These are phyloP conservation scores for Ceraclea dissimilis DNA, from an alignment of 2,888 invertebrate genomes.

Conservation along the genomic window DNA sequence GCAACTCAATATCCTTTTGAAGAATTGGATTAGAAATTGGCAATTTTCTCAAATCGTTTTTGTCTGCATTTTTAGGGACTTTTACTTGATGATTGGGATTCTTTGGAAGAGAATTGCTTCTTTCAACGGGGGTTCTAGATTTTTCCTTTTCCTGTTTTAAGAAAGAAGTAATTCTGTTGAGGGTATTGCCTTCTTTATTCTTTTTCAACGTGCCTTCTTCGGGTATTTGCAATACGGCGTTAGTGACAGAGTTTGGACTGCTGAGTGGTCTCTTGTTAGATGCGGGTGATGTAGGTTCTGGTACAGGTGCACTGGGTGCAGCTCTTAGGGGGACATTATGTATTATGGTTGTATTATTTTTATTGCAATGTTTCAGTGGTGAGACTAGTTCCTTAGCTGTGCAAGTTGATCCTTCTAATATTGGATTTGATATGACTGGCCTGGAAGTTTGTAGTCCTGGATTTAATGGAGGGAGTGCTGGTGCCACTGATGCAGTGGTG, in stretches of 20 bases:
- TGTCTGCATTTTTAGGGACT: constrained; percentile 59
- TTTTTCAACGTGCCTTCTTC: constrained; percentile 46
- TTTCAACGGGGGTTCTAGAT: constrained; percentile 43
- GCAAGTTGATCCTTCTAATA: constrained; percentile 73
- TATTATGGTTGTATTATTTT: constrained; percentile 48
- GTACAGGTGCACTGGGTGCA: constrained; percentile 45
- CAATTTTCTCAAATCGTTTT: constrained; percentile 62
- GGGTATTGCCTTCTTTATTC: constrained; percentile 49
- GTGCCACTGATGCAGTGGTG: constrained; percentile 36
- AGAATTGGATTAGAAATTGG: constrained; percentile 81
- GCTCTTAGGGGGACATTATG: constrained; percentile 47
- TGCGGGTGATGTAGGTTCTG: constrained; percentile 33
- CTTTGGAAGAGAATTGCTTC: constrained; percentile 53
- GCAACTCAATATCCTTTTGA: constrained; percentile 57
- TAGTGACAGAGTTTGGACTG: constrained; percentile 31
- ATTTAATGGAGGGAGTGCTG: constrained; percentile 58
- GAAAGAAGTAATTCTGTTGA: constrained; percentile 71
- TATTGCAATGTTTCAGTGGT: constrained; percentile 44
- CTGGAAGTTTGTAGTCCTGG: constrained; percentile 51
- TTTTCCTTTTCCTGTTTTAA: constrained; percentile 55
- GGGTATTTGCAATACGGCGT: constrained; percentile 38
- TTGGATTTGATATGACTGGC: constrained; percentile 75
- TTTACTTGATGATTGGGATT: constrained; percentile 51
- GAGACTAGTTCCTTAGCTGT: constrained; percentile 66
- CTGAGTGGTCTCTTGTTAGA: constrained; percentile 47